Evolutionary conservation across 2,797 vertebrate genomes (phyloP).

Genomic region (Ctenosaura bakeri): DNA sequence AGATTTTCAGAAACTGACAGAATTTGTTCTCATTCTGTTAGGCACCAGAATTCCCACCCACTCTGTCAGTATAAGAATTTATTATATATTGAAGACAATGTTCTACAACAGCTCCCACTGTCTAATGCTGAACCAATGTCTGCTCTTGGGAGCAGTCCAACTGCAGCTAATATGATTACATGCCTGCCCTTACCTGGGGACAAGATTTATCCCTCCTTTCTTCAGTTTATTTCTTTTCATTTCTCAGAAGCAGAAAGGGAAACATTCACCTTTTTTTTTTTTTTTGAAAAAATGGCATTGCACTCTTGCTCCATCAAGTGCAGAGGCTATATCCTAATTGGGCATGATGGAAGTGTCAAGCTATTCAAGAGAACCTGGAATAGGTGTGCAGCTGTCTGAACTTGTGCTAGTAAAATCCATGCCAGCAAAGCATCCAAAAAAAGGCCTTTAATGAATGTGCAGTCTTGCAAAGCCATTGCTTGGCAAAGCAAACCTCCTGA

Average conservation of each 20-base stretch:
- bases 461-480: constrained; percentile 47
- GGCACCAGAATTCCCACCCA: constrained; percentile 22
- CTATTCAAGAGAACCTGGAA: constrained; percentile 60
- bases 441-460: constrained; percentile 31
- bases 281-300: constrained; percentile 2
- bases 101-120: fast-evolving
- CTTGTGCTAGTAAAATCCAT: constrained; percentile 39
- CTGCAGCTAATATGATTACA: constrained; percentile 19
- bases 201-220: neutral
- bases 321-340: constrained; percentile 43
- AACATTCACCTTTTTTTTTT: neutral
- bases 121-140: neutral
- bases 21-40: constrained; percentile 31
- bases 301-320: neutral
- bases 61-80: constrained; percentile 30
- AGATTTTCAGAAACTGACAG: constrained; percentile 9
- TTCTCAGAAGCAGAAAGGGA: constrained; percentile 18
- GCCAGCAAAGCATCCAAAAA: constrained; percentile 45
- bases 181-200: constrained; percentile 7
- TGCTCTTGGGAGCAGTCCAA: neutral
- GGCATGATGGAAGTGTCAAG: constrained; percentile 53
- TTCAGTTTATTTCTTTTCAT: neutral
- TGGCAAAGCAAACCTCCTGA: constrained; percentile 53
- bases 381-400: constrained; percentile 29
- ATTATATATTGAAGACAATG: neutral